Evolutionary conservation across 1,140 invertebrate species (phyloP).

Genomic region (Cydia amplana): DNA sequence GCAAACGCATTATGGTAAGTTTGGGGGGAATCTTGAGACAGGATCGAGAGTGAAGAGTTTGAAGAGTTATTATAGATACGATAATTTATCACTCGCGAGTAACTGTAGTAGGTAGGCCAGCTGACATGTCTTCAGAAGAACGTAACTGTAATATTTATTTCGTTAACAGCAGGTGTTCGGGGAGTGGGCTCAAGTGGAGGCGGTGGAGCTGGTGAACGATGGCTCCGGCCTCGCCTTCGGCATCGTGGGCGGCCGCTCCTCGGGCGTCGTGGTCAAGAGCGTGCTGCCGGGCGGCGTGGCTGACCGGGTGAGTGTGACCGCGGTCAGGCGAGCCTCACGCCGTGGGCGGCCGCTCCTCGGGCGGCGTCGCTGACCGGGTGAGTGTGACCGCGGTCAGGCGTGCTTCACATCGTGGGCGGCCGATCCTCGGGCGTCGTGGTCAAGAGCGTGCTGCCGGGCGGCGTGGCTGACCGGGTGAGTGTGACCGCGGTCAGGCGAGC

Average conservation of each 20-base stretch:
- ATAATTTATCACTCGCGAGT: too few relatives aligned
- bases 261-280: slow-evolving; percentile 94
- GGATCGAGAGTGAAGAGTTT: neutral
- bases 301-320: slow-evolving; percentile 83
- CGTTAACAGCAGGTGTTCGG: slow-evolving; percentile 86
- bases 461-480: slow-evolving; percentile 91
- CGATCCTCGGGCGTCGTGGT: slow-evolving; percentile 94
- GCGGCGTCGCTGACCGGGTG: slow-evolving; percentile 92
- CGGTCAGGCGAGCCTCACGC: slow-evolving; percentile 71
- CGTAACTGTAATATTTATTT: slow-evolving; percentile 32
- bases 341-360: slow-evolving; percentile 92
- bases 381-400: slow-evolving; percentile 45
- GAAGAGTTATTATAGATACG: too few relatives aligned
- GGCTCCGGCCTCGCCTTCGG: slow-evolving; percentile 93
- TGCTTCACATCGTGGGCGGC: slow-evolving; percentile 94
- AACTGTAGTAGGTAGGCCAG: too few relatives aligned
- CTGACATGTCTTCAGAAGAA: too few relatives aligned
- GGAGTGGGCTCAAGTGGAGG: slow-evolving; percentile 94
- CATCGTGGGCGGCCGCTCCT: slow-evolving; percentile 93
- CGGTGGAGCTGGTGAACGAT: slow-evolving; percentile 92
- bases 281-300: slow-evolving; percentile 94
- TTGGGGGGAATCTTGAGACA: slow-evolving; percentile 22
- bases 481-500: neutral
- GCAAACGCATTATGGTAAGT: slow-evolving; percentile 70
- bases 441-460: slow-evolving; percentile 93